Evolutionary conservation across 2,888 invertebrate genomes (phyloP), one percentile per base, ranked within the genome.

Genomic region (Callyntrura sp.): DNA sequence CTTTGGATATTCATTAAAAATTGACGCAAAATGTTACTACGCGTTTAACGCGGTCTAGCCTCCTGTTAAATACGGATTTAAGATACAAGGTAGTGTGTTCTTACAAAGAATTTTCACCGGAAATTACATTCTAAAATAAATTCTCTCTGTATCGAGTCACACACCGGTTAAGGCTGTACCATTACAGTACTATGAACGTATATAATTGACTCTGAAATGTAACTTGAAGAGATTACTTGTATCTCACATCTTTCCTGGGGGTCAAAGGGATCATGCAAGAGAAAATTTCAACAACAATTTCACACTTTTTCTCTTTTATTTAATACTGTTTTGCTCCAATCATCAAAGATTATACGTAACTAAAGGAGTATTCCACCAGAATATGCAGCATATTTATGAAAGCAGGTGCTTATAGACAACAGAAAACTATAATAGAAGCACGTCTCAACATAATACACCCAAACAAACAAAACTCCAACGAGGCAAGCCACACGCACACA

Each of bases 401-500:
- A 6, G 45, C 70, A 70, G n/a, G n/a, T n/a, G n/a, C n/a, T n/a
- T n/a, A n/a, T n/a, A n/a, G n/a, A n/a, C n/a, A n/a, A n/a, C n/a
- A n/a, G n/a, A n/a, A n/a, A n/a, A n/a, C 45, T 45, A 20, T 45
- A 70, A 70, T 45, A 70, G 45, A 68, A 3, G 70, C 23, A 25
- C 17, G 17, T 70, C 17, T 20, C 0, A 3, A 45, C 70, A 70
- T 45, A 70, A 70, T 20, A 70, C 43, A 35, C 43, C 5, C 78
- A 78, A 25, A 25, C 78, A 78, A 51, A 76, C 76, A 76, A 65
- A 51, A 51, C 25, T 25, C 78, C 51, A 76, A 78, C 78, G 14
- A 76, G 76, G n/a, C 51, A 76, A 76, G 12, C 76, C 76, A 76
- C 76, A 76, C 76, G 51, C n/a, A n/a, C n/a, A n/a, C n/a, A n/a